Conservation (phyloP, 2,888 invertebrate genomes). For the Noctuana brunneofusca region DNA sequence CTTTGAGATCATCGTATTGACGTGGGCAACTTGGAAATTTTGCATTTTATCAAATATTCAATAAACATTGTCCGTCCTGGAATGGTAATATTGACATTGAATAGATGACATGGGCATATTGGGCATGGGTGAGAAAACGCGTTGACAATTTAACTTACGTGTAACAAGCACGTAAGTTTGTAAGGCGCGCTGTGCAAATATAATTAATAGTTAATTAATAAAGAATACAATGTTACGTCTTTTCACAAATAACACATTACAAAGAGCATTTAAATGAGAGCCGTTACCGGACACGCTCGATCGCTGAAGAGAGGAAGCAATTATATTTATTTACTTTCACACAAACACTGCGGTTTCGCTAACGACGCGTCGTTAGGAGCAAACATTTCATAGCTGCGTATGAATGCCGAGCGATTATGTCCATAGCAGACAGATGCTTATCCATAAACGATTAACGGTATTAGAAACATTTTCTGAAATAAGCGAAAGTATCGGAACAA, state of each 20-base stretch:
- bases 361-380: constrained; percentile 26
- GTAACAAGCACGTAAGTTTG: too few species aligned
- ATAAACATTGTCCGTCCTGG: not conserved
- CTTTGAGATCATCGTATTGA: constrained; percentile 23
- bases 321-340: constrained; percentile 35
- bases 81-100: not conserved
- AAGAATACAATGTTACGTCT: too few species aligned
- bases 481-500: not conserved
- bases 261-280: constrained; percentile 11
- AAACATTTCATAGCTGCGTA: constrained; percentile 16
- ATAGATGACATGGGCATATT: not conserved
- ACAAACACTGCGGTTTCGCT: constrained; percentile 34
- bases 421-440: constrained; percentile 3
- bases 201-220: too few species aligned
- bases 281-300: not conserved
- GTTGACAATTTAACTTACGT: not conserved
- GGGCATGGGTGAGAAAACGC: not conserved
- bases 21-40: too few species aligned
- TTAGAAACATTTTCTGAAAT: constrained; percentile 8
- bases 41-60: not conserved
- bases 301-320: constrained; percentile 32
- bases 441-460: constrained; percentile 18
- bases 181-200: too few species aligned
- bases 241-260: constrained; percentile 8
- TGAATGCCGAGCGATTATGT: constrained; percentile 20